phyloP scores from a whole-genome alignment of 2,113 vertebrate species.

The Urocynchramus pylzowi region DNA sequence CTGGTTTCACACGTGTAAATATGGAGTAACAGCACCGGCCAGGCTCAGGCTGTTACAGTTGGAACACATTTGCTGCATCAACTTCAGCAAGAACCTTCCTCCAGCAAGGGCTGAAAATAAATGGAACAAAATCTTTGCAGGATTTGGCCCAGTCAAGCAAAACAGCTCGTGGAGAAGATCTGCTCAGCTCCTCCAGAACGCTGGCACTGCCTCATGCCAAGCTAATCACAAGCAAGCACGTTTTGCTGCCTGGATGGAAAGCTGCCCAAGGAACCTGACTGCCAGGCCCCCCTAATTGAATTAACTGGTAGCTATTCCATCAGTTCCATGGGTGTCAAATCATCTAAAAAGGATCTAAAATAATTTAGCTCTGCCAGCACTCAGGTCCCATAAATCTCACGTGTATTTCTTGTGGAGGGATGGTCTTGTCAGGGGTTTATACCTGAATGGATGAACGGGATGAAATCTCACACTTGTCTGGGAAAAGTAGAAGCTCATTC shows the following conservation, averaged over 20 bases:
- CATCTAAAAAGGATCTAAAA: not conserved
- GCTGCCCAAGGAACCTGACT: not conserved
- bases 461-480: not conserved
- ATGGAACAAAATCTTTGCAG: not conserved
- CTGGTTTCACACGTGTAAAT: conserved; percentile 11
- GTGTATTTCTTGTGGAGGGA: not conserved
- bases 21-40: not conserved
- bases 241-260: not conserved
- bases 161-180: not conserved
- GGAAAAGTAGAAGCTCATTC: not conserved
- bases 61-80: not conserved
- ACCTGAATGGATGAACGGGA: not conserved
- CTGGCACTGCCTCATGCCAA: not conserved
- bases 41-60: not conserved
- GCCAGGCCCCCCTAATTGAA: not conserved
- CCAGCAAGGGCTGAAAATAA: not conserved
- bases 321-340: not conserved
- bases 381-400: not conserved
- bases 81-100: not conserved
- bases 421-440: not conserved
- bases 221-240: not conserved
- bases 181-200: not conserved
- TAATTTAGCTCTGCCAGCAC: not conserved
- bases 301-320: not conserved
- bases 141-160: not conserved